Evolutionary conservation across 2,888 invertebrate genomes (phyloP).

Genomic region (Spodoptera littoralis): DNA sequence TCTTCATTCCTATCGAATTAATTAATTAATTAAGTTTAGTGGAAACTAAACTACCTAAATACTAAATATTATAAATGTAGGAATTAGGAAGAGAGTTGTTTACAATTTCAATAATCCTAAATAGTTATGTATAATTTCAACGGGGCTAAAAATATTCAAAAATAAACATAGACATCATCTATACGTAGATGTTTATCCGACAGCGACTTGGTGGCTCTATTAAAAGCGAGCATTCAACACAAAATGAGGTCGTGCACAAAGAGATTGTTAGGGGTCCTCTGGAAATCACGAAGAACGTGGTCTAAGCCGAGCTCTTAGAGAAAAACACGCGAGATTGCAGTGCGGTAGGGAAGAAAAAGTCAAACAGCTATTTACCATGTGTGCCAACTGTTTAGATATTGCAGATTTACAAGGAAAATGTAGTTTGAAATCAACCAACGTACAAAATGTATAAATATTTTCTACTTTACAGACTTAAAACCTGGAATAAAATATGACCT

Average conservation of each 20-base stretch:
- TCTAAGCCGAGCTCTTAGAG: slow-evolving; percentile 48
- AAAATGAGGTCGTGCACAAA: slow-evolving; percentile 82
- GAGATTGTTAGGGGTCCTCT: slow-evolving; percentile 79
- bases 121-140: background rate
- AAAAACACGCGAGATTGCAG: slow-evolving; percentile 49
- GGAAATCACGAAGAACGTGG: slow-evolving; percentile 72
- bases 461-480: background rate
- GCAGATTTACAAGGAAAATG: slow-evolving; percentile 3
- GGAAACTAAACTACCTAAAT: no score
- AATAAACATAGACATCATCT: slow-evolving; percentile 55
- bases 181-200: slow-evolving; percentile 66
- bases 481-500: slow-evolving; percentile 1
- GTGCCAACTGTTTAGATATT: slow-evolving; percentile 17
- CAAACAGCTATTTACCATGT: slow-evolving; percentile 31
- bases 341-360: slow-evolving; percentile 31
- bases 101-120: no score
- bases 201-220: slow-evolving; percentile 66
- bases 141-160: slow-evolving; percentile 41
- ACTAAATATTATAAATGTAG: no score
- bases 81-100: no score
- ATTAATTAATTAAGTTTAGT: no score
- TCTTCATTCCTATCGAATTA: no score
- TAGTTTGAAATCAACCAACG: background rate
- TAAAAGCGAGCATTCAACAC: slow-evolving; percentile 72
- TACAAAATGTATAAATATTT: background rate